A percentile compares a stretch with the other conserved stretches of the same genome.
Evolutionary conservation across 2,888 invertebrate species (phyloP).

Genomic region (Mallateleia sp.): DNA sequence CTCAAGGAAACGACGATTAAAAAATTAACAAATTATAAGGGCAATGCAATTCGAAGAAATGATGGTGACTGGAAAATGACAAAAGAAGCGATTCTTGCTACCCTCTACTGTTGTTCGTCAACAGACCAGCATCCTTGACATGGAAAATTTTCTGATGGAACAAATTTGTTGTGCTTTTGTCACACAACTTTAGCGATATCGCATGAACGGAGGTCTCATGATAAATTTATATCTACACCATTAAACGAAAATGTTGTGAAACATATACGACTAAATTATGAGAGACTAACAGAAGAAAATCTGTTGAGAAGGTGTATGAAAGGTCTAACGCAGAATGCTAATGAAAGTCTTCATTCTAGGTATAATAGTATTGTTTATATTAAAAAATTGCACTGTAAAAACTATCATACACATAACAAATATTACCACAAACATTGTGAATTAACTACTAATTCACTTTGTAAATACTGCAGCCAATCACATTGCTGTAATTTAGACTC

Average conservation of each 20-base stretch:
- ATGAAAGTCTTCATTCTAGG: conserved; percentile 25
- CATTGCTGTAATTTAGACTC: too few species aligned
- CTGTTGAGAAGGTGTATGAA: conserved; percentile 19
- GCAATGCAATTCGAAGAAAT: too few species aligned
- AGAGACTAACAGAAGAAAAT: background rate
- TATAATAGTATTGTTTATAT: too few species aligned
- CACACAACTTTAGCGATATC: conserved; percentile 1
- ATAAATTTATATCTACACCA: background rate
- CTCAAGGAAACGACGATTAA: too few species aligned
- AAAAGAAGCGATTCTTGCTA: too few species aligned
- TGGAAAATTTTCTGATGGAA: conserved; percentile 4
- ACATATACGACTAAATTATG: conserved; percentile 4
- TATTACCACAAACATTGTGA: too few species aligned
- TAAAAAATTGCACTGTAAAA: too few species aligned
- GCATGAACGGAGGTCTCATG: background rate
- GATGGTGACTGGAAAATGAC: too few species aligned
- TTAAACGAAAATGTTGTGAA: conserved; percentile 15
- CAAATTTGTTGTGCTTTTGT: conserved; percentile 25
- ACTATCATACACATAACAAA: too few species aligned
- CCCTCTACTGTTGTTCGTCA: conserved; percentile 29
- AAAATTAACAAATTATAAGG: too few species aligned
- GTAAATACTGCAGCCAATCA: too few species aligned
- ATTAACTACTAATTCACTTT: too few species aligned
- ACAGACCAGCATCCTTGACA: conserved; percentile 22
- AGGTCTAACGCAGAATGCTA: conserved; percentile 25